Percentiles rank a stretch among this genome's conserved stretches.
Conservation (phyloP, 2,113 vertebrate genomes). For the Phalacrocorax carbo region DNA sequence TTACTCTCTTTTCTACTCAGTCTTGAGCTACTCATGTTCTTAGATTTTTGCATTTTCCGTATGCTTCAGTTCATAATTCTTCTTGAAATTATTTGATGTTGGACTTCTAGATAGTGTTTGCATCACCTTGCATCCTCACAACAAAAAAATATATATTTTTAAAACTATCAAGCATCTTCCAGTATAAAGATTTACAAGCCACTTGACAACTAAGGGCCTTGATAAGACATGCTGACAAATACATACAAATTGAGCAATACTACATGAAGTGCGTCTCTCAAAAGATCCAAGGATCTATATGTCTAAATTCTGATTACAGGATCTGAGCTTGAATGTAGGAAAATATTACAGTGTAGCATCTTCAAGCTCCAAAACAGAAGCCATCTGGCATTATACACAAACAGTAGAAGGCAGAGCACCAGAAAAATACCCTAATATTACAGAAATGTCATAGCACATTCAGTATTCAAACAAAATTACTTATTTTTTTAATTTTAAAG, state of each 20-base stretch:
- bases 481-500: not conserved
- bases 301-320: fast-evolving
- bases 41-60: not conserved
- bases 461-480: not conserved
- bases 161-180: not conserved
- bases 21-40: not conserved
- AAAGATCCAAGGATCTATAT: not conserved
- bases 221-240: not conserved
- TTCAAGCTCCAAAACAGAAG: not conserved
- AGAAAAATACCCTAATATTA: not conserved
- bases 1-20: not conserved
- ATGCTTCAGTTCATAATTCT: not conserved
- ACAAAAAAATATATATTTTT: not conserved
- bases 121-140: not conserved
- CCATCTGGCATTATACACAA: not conserved
- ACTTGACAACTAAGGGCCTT: not conserved
- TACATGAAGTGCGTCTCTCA: fast-evolving
- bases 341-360: not conserved
- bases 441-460: not conserved
- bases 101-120: not conserved
- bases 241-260: not conserved
- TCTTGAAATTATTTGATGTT: not conserved
- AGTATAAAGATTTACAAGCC: not conserved
- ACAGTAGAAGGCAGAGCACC: not conserved
- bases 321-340: not conserved